These are phyloP conservation scores for Tetrapedia diversipes DNA, from an alignment of 2,888 invertebrate genomes.

Conservation along the genomic window DNA sequence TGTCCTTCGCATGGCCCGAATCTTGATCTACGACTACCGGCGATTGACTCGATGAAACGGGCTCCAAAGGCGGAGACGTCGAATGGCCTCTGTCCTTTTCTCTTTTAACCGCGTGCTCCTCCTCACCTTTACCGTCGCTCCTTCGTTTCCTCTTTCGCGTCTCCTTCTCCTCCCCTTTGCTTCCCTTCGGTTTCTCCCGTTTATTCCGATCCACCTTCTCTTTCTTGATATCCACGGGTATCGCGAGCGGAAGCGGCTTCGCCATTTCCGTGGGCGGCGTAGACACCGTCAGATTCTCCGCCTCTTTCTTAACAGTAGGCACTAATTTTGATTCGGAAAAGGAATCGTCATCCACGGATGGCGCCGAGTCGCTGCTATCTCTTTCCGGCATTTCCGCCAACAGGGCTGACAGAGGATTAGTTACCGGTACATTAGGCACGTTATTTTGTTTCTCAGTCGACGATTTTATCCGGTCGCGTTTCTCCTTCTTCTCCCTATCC, in stretches of 20 bases:
- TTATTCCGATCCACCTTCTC: conserved; percentile 80
- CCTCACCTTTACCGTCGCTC: conserved; percentile 74
- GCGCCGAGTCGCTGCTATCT: conserved; percentile 78
- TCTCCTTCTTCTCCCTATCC: conserved; percentile 84
- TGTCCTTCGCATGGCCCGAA: conserved; percentile 61
- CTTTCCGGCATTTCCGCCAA: conserved; percentile 75
- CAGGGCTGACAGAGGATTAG: conserved; percentile 82
- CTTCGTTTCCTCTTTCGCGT: conserved; percentile 77
- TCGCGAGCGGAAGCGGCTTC: conserved; percentile 78
- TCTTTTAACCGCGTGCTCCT: conserved; percentile 71
- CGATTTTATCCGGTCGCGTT: conserved; percentile 79
- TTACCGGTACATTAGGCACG: conserved; percentile 77
- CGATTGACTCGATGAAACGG: conserved; percentile 81
- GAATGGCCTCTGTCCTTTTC: conserved; percentile 74
- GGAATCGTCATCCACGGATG: conserved; percentile 77
- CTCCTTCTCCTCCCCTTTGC: conserved; percentile 83
- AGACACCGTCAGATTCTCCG: conserved; percentile 52
- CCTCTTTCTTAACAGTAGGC: conserved; percentile 66
- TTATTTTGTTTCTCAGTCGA: conserved; percentile 74
- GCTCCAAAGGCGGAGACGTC: conserved; percentile 77
- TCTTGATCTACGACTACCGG: conserved; percentile 83
- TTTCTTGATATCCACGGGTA: conserved; percentile 76
- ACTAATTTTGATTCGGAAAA: conserved; percentile 66
- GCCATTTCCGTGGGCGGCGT: conserved; percentile 61
- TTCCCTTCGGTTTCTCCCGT: conserved; percentile 81